These are phyloP conservation scores for Mythimna lalbum DNA, from an alignment of 2,888 invertebrate genomes.

Conservation along the genomic window DNA sequence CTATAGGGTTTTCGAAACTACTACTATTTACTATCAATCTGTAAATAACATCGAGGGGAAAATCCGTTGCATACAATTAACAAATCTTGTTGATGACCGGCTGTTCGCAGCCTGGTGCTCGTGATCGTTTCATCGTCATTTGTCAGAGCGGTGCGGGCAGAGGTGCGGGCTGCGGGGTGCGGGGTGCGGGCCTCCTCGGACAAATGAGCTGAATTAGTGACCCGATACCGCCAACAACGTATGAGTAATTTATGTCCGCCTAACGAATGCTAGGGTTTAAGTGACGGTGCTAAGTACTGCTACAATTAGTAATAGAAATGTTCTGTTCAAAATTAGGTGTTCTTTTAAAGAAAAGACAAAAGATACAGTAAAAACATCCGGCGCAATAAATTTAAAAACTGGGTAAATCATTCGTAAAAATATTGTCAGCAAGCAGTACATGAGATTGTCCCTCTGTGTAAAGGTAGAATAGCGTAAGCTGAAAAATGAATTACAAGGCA, in stretches of 20 bases:
- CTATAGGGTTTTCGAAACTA: neutral
- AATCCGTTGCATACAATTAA: constrained; percentile 6
- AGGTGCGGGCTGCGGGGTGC: neutral
- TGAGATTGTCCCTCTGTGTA: no score
- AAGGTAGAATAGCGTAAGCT: no score
- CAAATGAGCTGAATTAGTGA: constrained; percentile 62
- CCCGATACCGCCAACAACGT: constrained; percentile 20
- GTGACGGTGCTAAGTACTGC: neutral
- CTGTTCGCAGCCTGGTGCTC: neutral
- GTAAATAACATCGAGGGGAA: neutral
- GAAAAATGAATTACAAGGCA: no score
- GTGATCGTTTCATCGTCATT: constrained; percentile 15
- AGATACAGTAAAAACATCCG: no score
- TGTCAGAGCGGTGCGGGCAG: neutral
- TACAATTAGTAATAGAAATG: neutral
- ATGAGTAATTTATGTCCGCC: constrained; percentile 23
- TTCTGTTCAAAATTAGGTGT: no score
- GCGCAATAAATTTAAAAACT: no score
- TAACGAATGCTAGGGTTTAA: neutral
- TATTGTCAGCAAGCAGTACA: no score
- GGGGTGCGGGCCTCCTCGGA: constrained; percentile 32
- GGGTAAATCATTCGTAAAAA: no score
- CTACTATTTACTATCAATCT: neutral
- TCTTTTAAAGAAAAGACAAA: neutral
- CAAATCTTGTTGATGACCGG: constrained; percentile 9